Evolutionary conservation across 2,888 invertebrate genomes (phyloP).

Genomic region (Catocala nupta): DNA sequence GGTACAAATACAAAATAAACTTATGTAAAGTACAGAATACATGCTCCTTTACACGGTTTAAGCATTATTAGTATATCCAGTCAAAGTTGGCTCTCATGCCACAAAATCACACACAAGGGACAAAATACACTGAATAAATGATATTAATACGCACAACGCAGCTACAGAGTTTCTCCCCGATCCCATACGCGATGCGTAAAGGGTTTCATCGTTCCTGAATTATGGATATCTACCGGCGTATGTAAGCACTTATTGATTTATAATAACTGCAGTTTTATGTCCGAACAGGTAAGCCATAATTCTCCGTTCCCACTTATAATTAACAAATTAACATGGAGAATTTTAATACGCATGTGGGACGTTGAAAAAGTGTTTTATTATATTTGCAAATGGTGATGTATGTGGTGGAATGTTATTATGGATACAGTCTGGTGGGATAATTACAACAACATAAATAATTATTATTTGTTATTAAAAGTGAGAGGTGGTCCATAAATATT

Average conservation of each 20-base stretch:
- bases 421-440: not conserved
- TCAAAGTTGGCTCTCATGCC: constrained; percentile 33
- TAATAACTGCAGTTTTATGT: constrained; percentile 58
- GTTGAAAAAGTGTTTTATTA: constrained; percentile 27
- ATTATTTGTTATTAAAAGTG: not conserved
- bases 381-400: constrained; percentile 31
- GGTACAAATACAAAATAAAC: too few species aligned
- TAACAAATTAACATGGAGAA: constrained; percentile 49
- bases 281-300: constrained; percentile 46
- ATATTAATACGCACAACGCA: constrained; percentile 55
- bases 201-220: constrained; percentile 65
- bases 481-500: not conserved
- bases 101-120: constrained; percentile 56
- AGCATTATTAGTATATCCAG: constrained; percentile 38
- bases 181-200: constrained; percentile 44
- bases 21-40: too few species aligned
- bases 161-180: constrained; percentile 47
- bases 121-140: constrained; percentile 60
- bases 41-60: constrained; percentile 9
- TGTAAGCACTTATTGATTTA: constrained; percentile 61
- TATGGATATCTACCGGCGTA: constrained; percentile 53
- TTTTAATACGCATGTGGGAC: constrained; percentile 37
- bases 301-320: constrained; percentile 40
- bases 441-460: too few species aligned
- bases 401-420: constrained; percentile 12